Conservation (phyloP, 2,113 vertebrate species). For the Piaya cayana region DNA sequence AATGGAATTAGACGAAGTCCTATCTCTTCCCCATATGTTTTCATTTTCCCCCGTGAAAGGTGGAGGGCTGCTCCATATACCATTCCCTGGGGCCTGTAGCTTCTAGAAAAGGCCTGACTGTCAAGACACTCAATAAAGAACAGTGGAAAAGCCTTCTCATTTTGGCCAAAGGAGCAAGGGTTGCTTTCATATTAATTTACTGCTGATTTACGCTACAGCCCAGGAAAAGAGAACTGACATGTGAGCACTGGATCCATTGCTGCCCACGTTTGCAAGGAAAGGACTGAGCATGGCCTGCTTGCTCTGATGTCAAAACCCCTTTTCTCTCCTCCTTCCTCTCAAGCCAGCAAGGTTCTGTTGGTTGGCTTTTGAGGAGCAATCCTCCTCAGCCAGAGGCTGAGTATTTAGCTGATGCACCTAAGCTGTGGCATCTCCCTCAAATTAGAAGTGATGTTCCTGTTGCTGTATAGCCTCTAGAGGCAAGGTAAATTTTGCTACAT, state of each 20-base stretch:
- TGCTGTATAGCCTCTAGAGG: rapidly evolving
- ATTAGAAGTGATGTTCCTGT: background rate
- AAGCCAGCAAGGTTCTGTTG: background rate
- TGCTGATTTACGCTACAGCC: background rate
- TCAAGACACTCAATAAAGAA: background rate
- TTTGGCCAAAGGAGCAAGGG: background rate
- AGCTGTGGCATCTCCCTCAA: background rate
- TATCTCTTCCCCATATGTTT: background rate
- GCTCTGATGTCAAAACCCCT: background rate
- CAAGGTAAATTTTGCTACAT: background rate
- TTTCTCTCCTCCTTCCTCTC: background rate
- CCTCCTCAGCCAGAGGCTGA: background rate
- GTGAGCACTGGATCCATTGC: background rate
- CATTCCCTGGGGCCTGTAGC: background rate
- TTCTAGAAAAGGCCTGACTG: background rate
- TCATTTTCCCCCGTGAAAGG: background rate
- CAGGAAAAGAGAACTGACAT: background rate
- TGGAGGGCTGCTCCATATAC: background rate
- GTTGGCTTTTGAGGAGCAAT: background rate
- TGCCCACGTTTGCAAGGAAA: background rate
- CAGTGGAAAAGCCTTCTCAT: background rate
- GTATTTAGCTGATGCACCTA: background rate
- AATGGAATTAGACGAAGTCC: background rate
- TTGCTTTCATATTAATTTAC: background rate
- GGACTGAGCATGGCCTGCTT: background rate